These are phyloP conservation scores for Drosophila quadrilineata DNA, from an alignment of 1,140 invertebrate genomes.

Conservation along the genomic window DNA sequence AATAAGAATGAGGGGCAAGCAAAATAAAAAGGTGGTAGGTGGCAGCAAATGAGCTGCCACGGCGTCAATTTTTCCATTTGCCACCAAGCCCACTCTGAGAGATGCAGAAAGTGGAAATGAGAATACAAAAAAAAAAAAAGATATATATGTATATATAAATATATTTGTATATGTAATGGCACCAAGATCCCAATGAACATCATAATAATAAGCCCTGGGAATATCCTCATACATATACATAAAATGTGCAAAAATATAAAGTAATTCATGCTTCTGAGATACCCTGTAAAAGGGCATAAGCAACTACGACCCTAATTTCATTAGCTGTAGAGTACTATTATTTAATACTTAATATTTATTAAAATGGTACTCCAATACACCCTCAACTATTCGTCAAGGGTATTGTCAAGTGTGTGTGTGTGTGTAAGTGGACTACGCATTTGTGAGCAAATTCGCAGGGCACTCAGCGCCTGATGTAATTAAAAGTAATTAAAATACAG, in stretches of 20 bases:
- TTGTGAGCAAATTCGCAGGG: slow-evolving; percentile 14
- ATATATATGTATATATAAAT: not conserved
- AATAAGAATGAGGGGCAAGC: not conserved
- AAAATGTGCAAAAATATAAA: slow-evolving; percentile 35
- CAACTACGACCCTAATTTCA: too few relatives aligned
- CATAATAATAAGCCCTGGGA: slow-evolving; percentile 65
- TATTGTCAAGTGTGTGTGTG: slow-evolving; percentile 6
- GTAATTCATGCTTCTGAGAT: not conserved
- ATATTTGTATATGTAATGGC: too few relatives aligned
- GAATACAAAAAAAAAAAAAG: not conserved
- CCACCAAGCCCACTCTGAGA: not conserved
- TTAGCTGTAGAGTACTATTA: too few relatives aligned
- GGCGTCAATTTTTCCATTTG: slow-evolving; percentile 27
- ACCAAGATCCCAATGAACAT: slow-evolving; percentile 40
- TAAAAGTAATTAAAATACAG: slow-evolving; percentile 64
- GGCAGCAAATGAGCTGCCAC: slow-evolving; percentile 22
- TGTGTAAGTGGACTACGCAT: slow-evolving; percentile 18
- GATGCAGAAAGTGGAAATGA: not conserved
- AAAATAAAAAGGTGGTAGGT: not conserved
- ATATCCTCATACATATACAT: slow-evolving; percentile 16
- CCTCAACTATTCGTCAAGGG: not conserved
- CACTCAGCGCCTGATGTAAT: slow-evolving; percentile 32
- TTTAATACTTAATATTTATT: too few relatives aligned
- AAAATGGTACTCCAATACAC: slow-evolving; percentile 2
- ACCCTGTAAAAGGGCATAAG: not conserved